Conservation (phyloP, 2,797 vertebrate species). For the Syncerus caffer region DNA sequence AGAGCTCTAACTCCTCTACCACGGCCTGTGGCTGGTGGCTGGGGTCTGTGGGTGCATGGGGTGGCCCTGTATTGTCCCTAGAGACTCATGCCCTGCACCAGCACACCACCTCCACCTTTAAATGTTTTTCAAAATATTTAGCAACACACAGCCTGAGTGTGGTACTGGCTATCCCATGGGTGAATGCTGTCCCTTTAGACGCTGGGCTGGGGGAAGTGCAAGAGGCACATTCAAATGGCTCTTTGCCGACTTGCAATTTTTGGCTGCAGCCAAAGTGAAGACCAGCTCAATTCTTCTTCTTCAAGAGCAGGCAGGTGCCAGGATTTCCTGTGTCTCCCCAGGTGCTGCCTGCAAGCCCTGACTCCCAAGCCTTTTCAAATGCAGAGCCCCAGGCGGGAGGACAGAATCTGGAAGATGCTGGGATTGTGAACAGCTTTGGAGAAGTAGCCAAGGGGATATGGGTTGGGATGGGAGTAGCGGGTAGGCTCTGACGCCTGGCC, state of each 20-base stretch:
- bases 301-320: neutral
- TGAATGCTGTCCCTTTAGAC: neutral
- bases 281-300: neutral
- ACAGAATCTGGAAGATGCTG: neutral
- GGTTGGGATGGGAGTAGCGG: neutral
- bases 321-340: neutral
- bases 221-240: neutral
- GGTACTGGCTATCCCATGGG: accelerated
- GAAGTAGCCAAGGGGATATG: neutral
- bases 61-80: neutral
- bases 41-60: accelerated
- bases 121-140: neutral
- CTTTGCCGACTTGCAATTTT: neutral
- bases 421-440: accelerated
- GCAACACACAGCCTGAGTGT: accelerated
- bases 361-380: neutral
- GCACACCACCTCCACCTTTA: neutral
- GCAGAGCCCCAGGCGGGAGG: neutral
- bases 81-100: neutral
- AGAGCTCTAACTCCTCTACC: neutral
- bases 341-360: neutral
- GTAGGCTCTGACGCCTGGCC: conserved; percentile 9
- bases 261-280: neutral
- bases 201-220: neutral
- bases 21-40: accelerated